These are phyloP conservation scores for Phacellophora camtschatica DNA, from an alignment of 30 jellyfish, hydroid and myxozoan species.

Conservation along the genomic window DNA sequence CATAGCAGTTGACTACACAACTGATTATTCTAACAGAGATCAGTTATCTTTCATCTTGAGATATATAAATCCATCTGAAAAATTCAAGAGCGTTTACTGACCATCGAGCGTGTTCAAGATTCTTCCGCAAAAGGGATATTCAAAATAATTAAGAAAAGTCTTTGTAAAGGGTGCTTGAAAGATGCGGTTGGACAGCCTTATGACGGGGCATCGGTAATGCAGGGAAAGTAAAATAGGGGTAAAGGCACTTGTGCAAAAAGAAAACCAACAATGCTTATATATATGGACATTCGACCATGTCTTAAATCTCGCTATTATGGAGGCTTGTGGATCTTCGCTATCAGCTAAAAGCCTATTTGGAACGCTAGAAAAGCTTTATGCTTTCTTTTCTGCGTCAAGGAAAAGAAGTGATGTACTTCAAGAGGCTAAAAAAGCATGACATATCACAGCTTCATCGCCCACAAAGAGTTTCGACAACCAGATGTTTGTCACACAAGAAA, in stretches of 20 bases:
- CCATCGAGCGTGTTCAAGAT: background rate
- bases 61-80: background rate
- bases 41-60: conserved; percentile 7
- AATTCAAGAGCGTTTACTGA: background rate
- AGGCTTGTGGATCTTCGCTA: conserved; percentile 1
- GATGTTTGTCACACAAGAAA: conserved; percentile 43
- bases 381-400: background rate
- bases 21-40: background rate
- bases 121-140: background rate
- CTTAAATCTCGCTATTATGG: conserved; percentile 13
- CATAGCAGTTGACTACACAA: conserved; percentile 12
- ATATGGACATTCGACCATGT: conserved; percentile 39
- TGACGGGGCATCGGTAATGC: conserved; percentile 30
- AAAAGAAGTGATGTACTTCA: conserved; percentile 16
- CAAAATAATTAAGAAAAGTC: background rate
- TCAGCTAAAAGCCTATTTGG: conserved; percentile 7
- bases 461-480: conserved; percentile 17
- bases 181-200: conserved; percentile 25
- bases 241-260: background rate
- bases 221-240: conserved; percentile 11
- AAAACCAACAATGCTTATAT: background rate
- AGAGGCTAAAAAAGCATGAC: background rate
- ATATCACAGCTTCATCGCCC: background rate
- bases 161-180: background rate
- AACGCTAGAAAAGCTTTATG: background rate